Evolutionary conservation across 2,113 vertebrate genomes (phyloP).

Genomic region (Fukomys damarensis): DNA sequence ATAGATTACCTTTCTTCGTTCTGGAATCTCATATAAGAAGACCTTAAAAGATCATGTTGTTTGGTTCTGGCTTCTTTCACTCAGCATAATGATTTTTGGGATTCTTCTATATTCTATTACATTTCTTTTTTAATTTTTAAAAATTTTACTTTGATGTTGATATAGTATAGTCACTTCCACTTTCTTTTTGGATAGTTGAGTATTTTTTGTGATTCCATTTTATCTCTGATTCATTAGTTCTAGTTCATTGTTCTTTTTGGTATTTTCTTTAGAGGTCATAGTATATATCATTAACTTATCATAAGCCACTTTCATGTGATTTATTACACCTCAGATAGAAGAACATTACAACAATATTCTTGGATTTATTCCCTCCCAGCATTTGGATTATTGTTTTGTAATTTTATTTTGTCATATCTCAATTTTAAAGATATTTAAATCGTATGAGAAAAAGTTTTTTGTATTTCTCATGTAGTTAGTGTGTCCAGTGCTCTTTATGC

Average conservation of each 20-base stretch:
- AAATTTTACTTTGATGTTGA: neutral
- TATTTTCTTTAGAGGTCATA: neutral
- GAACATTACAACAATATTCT: neutral
- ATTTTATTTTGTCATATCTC: neutral
- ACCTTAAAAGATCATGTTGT: neutral
- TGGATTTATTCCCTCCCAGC: neutral
- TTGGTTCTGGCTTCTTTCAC: conserved; percentile 15
- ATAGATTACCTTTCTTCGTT: neutral
- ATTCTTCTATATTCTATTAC: neutral
- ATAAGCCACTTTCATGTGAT: neutral
- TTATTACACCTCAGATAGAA: neutral
- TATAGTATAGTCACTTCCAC: neutral
- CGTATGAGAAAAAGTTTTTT: neutral
- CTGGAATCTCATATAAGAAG: neutral
- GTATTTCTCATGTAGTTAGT: neutral
- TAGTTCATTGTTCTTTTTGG: neutral
- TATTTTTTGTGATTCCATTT: neutral
- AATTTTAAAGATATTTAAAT: neutral
- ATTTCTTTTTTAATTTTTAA: neutral
- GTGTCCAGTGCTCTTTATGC: neutral
- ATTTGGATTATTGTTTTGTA: neutral
- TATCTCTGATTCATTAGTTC: neutral
- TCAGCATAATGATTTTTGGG: neutral
- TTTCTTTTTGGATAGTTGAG: neutral
- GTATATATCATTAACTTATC: neutral